Conservation (phyloP, 2,113 vertebrate species). For the Chloropsis hardwickii region DNA sequence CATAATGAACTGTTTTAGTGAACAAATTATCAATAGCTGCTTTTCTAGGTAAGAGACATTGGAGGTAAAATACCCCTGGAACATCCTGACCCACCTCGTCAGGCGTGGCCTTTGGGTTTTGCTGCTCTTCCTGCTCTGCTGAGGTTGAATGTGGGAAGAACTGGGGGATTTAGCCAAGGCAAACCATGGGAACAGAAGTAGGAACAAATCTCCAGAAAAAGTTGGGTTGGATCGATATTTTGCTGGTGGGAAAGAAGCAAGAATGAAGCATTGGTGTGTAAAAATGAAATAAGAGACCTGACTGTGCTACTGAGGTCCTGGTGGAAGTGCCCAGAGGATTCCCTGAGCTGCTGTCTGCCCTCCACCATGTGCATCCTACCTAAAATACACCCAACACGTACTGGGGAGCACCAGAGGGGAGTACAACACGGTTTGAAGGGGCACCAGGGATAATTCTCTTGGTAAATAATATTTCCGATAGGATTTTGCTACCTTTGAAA, state of each 20-base stretch:
- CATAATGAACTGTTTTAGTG: not conserved
- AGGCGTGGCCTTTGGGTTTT: not conserved
- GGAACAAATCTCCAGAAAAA: not conserved
- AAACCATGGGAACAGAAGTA: not conserved
- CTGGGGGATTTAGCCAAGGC: not conserved
- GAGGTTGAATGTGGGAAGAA: not conserved
- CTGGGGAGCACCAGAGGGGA: not conserved
- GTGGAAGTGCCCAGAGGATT: not conserved
- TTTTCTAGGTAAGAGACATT: too few species aligned
- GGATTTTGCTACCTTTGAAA: not conserved
- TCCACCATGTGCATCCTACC: not conserved
- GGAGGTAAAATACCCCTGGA: not conserved
- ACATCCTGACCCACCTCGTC: not conserved
- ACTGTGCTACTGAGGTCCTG: not conserved
- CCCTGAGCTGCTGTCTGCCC: not conserved
- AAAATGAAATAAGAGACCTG: not conserved
- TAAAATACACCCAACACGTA: accelerated
- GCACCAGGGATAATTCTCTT: not conserved
- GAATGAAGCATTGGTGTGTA: not conserved
- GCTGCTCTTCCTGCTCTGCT: not conserved
- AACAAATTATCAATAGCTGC: not conserved
- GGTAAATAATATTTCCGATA: not conserved
- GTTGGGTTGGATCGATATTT: not conserved
- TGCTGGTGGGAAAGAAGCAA: not conserved
- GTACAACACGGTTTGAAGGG: not conserved